Conservation (phyloP, 2,797 vertebrate species). For the Phoxinus dragarum region DNA sequence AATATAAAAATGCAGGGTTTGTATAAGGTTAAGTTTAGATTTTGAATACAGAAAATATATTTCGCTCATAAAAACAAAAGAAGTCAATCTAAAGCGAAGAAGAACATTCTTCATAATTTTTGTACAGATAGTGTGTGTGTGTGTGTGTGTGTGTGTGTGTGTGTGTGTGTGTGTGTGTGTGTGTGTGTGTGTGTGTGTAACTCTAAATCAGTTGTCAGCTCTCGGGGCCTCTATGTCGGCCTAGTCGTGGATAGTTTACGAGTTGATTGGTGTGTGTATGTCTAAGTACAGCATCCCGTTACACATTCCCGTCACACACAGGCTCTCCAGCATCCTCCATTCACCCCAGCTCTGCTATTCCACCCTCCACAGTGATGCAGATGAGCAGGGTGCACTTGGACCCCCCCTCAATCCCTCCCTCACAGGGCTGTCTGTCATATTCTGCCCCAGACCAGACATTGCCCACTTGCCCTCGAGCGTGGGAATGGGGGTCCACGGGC, state of each 20-base stretch:
- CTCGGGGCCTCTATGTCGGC: not conserved
- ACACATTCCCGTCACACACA: conserved; percentile 59
- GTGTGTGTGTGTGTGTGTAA: not conserved
- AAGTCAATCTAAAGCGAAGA: not conserved
- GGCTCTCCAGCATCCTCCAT: conserved; percentile 67
- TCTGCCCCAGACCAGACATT: conserved; percentile 69
- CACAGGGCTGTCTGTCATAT: conserved; percentile 79
- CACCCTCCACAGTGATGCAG: conserved; percentile 81
- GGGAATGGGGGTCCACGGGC: conserved; percentile 83
- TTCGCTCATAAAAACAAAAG: not conserved
- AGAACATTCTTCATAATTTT: not conserved
- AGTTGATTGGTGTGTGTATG: conserved; percentile 29
- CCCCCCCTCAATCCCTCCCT: conserved; percentile 71
- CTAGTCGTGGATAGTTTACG: conserved; percentile 22
- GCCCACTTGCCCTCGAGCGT: conserved; percentile 85
- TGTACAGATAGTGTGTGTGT: not conserved
- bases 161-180: not conserved
- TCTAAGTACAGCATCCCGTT: conserved; percentile 39
- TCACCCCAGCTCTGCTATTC: conserved; percentile 75
- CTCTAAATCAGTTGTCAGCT: conserved; percentile 19
- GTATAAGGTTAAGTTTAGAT: not conserved
- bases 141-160: not conserved
- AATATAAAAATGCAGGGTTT: not conserved
- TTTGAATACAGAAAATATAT: not conserved
- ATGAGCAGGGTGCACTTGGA: conserved; percentile 81